Percentiles rank a stretch among this genome's conserved stretches.
phyloP scores from a whole-genome alignment of 2,888 invertebrate genomes.

The Dasypolia templi region DNA sequence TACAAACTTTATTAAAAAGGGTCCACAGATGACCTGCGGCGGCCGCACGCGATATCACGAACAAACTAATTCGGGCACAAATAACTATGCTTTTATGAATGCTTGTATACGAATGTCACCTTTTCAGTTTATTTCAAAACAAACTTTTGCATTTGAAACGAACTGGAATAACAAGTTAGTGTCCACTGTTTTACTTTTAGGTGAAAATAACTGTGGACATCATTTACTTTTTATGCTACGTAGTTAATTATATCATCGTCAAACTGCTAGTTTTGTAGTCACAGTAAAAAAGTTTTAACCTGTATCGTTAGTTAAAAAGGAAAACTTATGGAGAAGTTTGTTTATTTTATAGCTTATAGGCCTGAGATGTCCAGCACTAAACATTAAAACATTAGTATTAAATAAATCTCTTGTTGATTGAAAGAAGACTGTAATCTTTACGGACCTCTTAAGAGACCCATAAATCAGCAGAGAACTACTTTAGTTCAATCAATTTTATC shows the following conservation, averaged over 20 bases:
- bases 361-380: not conserved
- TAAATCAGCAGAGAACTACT: not conserved
- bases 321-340: not conserved
- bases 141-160: conserved; percentile 54
- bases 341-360: not conserved
- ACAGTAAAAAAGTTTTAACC: conserved; percentile 26
- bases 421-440: too few species aligned
- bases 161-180: conserved; percentile 32
- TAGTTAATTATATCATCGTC: conserved; percentile 20
- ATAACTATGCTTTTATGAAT: conserved; percentile 48
- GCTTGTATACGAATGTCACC: conserved; percentile 44
- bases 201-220: conserved; percentile 4
- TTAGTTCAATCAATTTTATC: not conserved
- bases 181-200: conserved; percentile 15
- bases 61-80: conserved; percentile 19
- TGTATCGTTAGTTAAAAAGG: not conserved
- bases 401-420: too few species aligned
- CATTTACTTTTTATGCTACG: conserved; percentile 22
- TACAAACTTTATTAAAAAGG: conserved; percentile 26
- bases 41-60: not conserved
- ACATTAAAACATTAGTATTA: not conserved
- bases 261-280: conserved; percentile 37
- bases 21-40: too few species aligned
- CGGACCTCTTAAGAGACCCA: not conserved
- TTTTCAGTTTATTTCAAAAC: conserved; percentile 43